These are phyloP conservation scores for Carollia perspicillata DNA, from an alignment of 2,113 vertebrate species.

Conservation along the genomic window DNA sequence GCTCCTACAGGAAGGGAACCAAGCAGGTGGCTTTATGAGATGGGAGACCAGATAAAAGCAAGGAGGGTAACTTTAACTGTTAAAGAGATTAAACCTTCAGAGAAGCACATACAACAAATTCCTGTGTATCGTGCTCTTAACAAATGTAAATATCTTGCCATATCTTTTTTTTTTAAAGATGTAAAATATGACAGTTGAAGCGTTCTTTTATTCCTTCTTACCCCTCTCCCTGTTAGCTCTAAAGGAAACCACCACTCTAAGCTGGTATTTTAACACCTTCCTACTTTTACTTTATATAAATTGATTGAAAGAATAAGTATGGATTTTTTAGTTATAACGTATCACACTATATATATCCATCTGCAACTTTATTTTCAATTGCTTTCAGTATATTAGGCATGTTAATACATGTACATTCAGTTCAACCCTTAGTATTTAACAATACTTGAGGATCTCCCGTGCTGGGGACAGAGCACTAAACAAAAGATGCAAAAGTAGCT, in stretches of 20 bases:
- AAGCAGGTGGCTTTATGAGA: not conserved
- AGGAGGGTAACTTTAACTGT: not conserved
- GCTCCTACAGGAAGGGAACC: not conserved
- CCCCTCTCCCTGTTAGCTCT: not conserved
- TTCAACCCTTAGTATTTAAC: too few species aligned
- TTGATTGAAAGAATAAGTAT: not conserved
- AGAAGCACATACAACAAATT: not conserved
- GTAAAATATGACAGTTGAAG: not conserved
- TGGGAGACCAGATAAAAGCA: not conserved
- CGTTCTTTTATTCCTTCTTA: not conserved
- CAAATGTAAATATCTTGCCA: not conserved
- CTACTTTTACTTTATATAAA: not conserved
- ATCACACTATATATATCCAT: not conserved
- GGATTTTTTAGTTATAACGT: not conserved
- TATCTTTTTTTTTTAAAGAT: not conserved
- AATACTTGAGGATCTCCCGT: not conserved
- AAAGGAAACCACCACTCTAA: not conserved
- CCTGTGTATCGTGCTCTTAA: not conserved
- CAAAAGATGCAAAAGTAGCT: not conserved
- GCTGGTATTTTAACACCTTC: not conserved
- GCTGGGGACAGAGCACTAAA: not conserved
- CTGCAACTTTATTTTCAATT: constrained; percentile 16
- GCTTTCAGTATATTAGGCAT: not conserved
- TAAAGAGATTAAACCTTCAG: not conserved
- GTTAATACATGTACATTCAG: not conserved